phyloP scores from a whole-genome alignment of 2,113 vertebrate genomes.

The Poeciliopsis retropinna region DNA sequence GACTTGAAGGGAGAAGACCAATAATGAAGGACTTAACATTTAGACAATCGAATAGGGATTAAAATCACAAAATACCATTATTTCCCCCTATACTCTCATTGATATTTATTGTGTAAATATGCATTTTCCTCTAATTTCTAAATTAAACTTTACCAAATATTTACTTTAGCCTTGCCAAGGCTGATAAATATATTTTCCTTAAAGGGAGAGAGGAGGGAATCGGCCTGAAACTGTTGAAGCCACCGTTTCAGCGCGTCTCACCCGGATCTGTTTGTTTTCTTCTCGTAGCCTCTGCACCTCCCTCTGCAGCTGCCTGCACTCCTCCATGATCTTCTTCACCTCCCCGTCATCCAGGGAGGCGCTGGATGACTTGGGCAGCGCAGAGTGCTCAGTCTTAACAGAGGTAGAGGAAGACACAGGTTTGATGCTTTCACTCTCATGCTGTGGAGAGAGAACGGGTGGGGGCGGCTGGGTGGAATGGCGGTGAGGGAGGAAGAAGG shows the following conservation, averaged over 20 bases:
- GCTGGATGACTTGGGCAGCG: conserved; percentile 86
- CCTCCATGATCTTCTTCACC: conserved; percentile 94
- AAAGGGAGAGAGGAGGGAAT: not conserved
- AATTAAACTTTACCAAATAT: too few relatives aligned
- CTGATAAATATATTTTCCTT: too few relatives aligned
- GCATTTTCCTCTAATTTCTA: too few relatives aligned
- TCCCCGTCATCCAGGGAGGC: conserved; percentile 89
- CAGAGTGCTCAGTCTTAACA: conserved; percentile 88
- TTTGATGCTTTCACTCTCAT: conserved; percentile 92
- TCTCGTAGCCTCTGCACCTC: conserved; percentile 94
- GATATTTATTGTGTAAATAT: too few relatives aligned
- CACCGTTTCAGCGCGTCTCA: conserved; percentile 60
- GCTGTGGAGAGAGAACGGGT: conserved; percentile 79
- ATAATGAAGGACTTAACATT: too few relatives aligned
- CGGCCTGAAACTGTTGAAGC: not conserved
- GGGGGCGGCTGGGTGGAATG: conserved; percentile 1
- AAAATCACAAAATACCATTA: too few relatives aligned
- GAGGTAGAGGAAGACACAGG: conserved; percentile 85
- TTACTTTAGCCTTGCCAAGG: too few relatives aligned
- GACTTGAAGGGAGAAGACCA: too few relatives aligned
- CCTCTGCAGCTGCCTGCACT: conserved; percentile 90
- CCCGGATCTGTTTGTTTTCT: conserved; percentile 93
- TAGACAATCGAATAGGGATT: too few relatives aligned
- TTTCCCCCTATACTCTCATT: too few relatives aligned
- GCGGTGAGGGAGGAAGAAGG: not conserved